Percentiles rank a stretch among this genome's conserved stretches.
These are phyloP conservation scores for Drymodes brunneopygia DNA, from an alignment of 2,113 vertebrate species.

Conservation along the genomic window DNA sequence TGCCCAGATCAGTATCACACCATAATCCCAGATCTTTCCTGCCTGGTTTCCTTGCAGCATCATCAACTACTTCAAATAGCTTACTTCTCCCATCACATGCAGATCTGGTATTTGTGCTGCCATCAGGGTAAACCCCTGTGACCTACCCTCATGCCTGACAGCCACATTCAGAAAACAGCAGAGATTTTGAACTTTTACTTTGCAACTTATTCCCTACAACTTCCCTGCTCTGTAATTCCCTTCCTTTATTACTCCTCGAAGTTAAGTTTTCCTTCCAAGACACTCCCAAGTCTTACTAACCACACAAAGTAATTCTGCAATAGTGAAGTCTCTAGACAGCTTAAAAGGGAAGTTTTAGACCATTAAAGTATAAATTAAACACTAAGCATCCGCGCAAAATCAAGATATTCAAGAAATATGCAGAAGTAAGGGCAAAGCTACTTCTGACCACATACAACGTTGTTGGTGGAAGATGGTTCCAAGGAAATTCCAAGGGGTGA, in stretches of 20 bases:
- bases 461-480: not conserved
- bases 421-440: not conserved
- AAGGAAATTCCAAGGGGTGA: not conserved
- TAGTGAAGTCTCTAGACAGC: not conserved
- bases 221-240: not conserved
- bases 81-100: not conserved
- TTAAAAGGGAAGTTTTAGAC: not conserved
- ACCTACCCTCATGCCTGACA: not conserved
- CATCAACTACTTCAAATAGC: not conserved
- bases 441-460: accelerated
- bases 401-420: not conserved
- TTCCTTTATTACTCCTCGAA: not conserved
- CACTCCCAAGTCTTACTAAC: not conserved
- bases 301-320: not conserved
- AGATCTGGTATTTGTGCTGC: not conserved
- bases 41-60: not conserved
- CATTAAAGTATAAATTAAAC: not conserved
- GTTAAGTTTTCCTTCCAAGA: not conserved
- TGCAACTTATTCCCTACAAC: not conserved
- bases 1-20: not conserved
- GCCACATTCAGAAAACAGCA: not conserved
- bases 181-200: not conserved
- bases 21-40: too few relatives aligned
- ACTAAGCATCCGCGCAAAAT: not conserved
- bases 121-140: not conserved